Conservation (phyloP, 2,888 invertebrate genomes). For the Nycteola revayana region DNA sequence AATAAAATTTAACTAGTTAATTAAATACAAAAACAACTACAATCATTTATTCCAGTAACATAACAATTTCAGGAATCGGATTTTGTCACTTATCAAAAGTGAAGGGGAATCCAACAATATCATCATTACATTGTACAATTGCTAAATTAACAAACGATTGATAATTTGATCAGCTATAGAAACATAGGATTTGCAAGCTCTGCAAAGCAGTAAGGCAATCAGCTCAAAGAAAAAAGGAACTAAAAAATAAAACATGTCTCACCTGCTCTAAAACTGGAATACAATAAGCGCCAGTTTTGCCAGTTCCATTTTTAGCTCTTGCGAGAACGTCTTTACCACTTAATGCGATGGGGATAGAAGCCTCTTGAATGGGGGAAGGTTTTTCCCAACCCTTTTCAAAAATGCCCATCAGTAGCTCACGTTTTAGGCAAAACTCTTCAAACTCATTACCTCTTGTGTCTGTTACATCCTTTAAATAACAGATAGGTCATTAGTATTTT, state of each 20-base stretch:
- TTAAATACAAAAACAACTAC: neutral
- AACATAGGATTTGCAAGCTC: no score
- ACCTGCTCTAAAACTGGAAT: conserved; percentile 98
- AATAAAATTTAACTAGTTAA: neutral
- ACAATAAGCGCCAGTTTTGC: conserved; percentile 99
- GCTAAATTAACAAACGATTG: no score
- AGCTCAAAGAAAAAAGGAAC: no score
- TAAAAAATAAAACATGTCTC: no score
- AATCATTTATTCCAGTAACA: conserved; percentile 21
- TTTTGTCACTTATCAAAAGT: conserved; percentile 75
- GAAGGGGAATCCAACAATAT: conserved; percentile 79
- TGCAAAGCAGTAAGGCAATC: no score
- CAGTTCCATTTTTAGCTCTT: conserved; percentile 99
- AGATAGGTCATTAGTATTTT: no score
- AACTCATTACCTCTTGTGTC: conserved; percentile 99
- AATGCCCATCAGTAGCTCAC: conserved; percentile 99
- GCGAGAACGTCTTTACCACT: conserved; percentile 99
- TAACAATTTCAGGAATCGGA: no score
- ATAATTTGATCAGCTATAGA: no score
- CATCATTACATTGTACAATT: conserved; percentile 48
- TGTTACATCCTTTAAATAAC: conserved; percentile 95
- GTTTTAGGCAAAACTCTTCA: conserved; percentile 98
- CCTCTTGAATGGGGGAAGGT: conserved; percentile 99
- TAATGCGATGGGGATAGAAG: conserved; percentile 98
- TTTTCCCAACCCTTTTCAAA: conserved; percentile 99